Conservation (phyloP, 2,888 invertebrate species). For the Clitarchus hookeri region DNA sequence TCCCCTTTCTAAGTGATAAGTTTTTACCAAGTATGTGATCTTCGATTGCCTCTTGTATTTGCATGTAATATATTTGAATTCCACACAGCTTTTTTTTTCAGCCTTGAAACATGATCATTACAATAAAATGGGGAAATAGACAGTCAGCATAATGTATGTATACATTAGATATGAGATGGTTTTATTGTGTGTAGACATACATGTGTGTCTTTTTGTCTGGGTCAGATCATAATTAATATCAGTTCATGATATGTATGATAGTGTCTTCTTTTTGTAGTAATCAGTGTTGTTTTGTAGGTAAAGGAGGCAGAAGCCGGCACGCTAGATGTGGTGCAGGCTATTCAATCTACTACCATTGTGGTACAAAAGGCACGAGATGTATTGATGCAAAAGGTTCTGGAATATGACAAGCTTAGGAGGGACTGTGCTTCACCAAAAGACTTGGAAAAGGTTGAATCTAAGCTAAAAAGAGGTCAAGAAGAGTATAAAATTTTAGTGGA, state of each 20-base stretch:
- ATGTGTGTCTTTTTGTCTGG: no score
- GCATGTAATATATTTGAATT: no score
- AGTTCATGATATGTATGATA: neutral
- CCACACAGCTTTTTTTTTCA: no score
- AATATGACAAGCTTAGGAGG: slow-evolving; percentile 87
- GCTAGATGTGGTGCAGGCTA: slow-evolving; percentile 83
- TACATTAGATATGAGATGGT: no score
- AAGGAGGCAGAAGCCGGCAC: slow-evolving; percentile 95
- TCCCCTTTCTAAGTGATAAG: no score
- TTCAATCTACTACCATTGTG: slow-evolving; percentile 86
- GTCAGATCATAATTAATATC: neutral
- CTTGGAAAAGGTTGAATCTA: slow-evolving; percentile 89
- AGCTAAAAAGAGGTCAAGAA: slow-evolving; percentile 91
- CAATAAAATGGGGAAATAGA: no score
- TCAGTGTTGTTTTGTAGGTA: slow-evolving; percentile 59
- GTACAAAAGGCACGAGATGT: slow-evolving; percentile 92
- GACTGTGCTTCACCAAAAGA: slow-evolving; percentile 91
- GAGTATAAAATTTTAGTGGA: slow-evolving; percentile 91
- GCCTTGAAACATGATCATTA: no score
- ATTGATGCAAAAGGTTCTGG: slow-evolving; percentile 83
- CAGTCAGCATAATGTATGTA: no score
- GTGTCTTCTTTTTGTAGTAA: neutral
- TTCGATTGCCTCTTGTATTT: no score
- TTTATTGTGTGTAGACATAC: no score
- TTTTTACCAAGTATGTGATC: no score